phyloP scores from a whole-genome alignment of 2,797 vertebrate species.

The Synanceia verrucosa region DNA sequence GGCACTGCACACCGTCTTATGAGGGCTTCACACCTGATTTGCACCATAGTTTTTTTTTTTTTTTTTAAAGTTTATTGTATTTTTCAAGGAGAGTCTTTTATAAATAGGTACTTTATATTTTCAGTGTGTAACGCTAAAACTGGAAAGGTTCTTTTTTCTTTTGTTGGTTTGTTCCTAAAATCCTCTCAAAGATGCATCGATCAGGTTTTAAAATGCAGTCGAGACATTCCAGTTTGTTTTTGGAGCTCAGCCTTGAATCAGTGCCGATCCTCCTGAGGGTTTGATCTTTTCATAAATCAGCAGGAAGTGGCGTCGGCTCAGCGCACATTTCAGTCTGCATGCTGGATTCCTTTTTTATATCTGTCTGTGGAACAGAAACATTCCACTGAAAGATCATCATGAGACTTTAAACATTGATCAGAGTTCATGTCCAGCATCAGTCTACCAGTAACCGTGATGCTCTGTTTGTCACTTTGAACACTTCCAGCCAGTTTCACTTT shows the following conservation, averaged over 20 bases:
- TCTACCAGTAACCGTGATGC: constrained; percentile 52
- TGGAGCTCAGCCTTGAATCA: constrained; percentile 36
- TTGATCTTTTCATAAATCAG: constrained; percentile 12
- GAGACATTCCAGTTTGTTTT: constrained; percentile 41
- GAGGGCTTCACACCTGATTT: constrained; percentile 80
- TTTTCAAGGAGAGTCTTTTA: constrained; percentile 80
- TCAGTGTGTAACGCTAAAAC: constrained; percentile 68
- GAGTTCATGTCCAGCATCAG: not conserved
- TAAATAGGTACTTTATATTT: constrained; percentile 84
- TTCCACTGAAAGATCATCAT: constrained; percentile 42
- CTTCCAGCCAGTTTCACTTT: constrained; percentile 1
- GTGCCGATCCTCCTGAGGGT: constrained; percentile 17
- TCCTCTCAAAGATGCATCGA: constrained; percentile 48
- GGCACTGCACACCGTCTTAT: constrained; percentile 82
- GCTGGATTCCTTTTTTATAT: constrained; percentile 44
- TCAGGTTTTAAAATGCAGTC: constrained; percentile 33
- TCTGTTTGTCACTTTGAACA: constrained; percentile 14
- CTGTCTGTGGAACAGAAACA: constrained; percentile 19
- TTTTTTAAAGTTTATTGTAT: constrained; percentile 72
- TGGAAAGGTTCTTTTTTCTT: constrained; percentile 47
- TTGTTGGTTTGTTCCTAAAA: not conserved
- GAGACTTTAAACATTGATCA: constrained; percentile 13
- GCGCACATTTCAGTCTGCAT: constrained; percentile 2
- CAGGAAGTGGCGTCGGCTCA: constrained; percentile 17
- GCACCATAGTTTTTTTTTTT: constrained; percentile 80